Conservation (phyloP, 2,113 vertebrate genomes). For the Brienomyrus longianalis region DNA sequence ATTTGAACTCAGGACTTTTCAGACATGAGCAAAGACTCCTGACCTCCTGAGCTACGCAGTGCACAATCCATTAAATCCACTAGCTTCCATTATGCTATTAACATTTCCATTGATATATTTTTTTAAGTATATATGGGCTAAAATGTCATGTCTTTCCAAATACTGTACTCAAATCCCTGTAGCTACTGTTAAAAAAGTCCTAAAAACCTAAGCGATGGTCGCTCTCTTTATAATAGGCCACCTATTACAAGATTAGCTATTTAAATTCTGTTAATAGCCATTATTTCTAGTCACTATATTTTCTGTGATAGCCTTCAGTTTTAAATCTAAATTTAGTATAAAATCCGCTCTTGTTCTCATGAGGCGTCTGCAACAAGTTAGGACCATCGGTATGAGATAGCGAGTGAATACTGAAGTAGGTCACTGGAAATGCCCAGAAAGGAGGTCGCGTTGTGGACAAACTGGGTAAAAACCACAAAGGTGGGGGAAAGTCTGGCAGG, state of each 20-base stretch:
- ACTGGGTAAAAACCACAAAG: background rate
- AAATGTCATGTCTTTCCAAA: background rate
- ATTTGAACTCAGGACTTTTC: background rate
- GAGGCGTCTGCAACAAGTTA: background rate
- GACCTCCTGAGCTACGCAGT: background rate
- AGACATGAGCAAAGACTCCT: background rate
- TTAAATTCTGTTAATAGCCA: background rate
- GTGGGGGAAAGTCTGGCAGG: background rate
- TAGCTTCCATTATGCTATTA: background rate
- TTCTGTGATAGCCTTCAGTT: background rate
- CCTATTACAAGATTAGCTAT: background rate
- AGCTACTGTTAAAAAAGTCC: background rate
- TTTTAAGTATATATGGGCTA: background rate
- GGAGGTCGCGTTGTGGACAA: background rate
- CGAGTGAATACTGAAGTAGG: background rate
- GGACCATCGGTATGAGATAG: background rate
- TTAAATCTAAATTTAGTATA: slow-evolving; percentile 1
- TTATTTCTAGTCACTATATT: background rate
- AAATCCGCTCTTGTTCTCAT: background rate
- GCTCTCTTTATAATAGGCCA: background rate
- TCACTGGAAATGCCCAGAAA: background rate
- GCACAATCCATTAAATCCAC: background rate
- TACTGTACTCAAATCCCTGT: background rate
- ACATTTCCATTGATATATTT: background rate
- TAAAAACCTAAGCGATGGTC: background rate